phyloP scores from a whole-genome alignment of 2,113 vertebrate species.

The Prietella phreatophila region DNA sequence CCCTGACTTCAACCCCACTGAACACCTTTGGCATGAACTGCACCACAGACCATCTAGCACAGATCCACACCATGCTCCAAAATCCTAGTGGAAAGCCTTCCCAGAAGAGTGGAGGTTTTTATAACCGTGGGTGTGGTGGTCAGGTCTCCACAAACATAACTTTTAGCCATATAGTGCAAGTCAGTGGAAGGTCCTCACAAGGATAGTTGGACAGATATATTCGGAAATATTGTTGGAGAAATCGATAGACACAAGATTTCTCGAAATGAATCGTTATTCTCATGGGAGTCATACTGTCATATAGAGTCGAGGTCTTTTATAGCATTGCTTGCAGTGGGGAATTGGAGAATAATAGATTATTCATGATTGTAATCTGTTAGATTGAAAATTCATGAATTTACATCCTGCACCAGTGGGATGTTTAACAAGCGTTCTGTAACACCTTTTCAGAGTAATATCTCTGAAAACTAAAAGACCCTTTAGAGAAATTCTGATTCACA shows the following conservation, averaged over 20 bases:
- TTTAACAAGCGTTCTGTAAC: background rate
- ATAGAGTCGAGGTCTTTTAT: background rate
- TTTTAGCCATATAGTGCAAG: background rate
- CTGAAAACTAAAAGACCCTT: background rate
- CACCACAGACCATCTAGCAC: too few relatives aligned
- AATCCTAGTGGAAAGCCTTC: background rate
- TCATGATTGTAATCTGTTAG: background rate
- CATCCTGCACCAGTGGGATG: background rate
- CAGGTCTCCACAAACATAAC: background rate
- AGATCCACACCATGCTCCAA: background rate
- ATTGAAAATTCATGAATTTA: background rate
- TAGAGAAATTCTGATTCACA: background rate
- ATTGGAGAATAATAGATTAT: background rate
- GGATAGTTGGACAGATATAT: background rate
- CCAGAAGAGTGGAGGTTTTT: background rate
- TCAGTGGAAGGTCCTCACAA: background rate
- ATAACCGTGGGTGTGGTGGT: background rate
- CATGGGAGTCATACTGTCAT: background rate
- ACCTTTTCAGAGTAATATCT: background rate
- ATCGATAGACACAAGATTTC: background rate
- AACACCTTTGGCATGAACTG: too few relatives aligned
- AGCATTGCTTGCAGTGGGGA: background rate
- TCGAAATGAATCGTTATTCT: background rate
- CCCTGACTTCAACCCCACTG: background rate
- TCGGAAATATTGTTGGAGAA: background rate